These are phyloP conservation scores for Pyrocoelia pectoralis DNA, from an alignment of 2,888 invertebrate species.

Conservation along the genomic window DNA sequence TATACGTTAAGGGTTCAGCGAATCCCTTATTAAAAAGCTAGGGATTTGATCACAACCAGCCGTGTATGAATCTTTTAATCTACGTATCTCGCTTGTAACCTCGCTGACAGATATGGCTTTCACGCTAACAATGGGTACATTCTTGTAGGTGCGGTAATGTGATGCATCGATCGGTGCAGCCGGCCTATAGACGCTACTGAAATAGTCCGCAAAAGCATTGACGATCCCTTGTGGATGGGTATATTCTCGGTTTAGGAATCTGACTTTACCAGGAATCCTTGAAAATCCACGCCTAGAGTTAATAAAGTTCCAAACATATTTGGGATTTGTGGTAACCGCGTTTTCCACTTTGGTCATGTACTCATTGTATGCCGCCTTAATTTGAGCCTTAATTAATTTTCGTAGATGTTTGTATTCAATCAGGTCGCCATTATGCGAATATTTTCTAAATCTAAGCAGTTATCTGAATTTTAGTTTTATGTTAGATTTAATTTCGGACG, in stretches of 20 bases:
- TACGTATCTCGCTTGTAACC: not conserved
- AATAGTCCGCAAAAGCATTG: not conserved
- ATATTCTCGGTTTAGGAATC: not conserved
- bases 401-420: not conserved
- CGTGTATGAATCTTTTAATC: not conserved
- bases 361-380: not conserved
- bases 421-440: not conserved
- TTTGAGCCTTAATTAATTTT: not conserved
- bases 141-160: not conserved
- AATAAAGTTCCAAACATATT: not conserved
- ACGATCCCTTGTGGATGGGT: not conserved
- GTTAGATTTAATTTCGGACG: not conserved
- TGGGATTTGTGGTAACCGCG: not conserved
- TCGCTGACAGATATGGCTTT: not conserved
- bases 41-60: slow-evolving; percentile 4
- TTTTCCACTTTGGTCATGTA: not conserved
- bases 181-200: not conserved
- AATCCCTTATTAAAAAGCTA: not conserved
- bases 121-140: not conserved
- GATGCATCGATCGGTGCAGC: not conserved
- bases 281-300: not conserved
- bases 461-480: not conserved
- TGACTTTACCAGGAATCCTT: not conserved
- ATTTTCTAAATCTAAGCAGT: not conserved
- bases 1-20: not conserved